Base-by-base conservation (phyloP, 2,797 vertebrate species). In the Channallabes apus region DNA sequence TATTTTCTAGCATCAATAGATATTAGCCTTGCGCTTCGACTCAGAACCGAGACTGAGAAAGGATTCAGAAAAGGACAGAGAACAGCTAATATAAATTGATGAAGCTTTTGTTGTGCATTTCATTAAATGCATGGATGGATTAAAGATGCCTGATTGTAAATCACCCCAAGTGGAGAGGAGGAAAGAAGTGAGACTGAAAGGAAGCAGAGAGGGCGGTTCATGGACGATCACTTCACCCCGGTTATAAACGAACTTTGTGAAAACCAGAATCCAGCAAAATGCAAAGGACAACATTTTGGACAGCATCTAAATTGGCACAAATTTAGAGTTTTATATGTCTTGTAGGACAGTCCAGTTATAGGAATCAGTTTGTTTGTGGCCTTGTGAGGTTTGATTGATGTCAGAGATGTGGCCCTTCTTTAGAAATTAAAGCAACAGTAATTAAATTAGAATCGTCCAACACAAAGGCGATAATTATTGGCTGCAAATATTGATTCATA, bases 131-230 rank as follows among this genome's bases (percentile, higher is more conserved):
- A 89, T 90, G 92, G 93, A 94, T 85, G 93, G 89, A 91, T 89
- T 87, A 92, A 88, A 90, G 94, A 93, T 93, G 92, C 91, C 92
- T 91, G 90, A 91, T 88, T 89, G 86, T 94, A 95, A 95, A 94
- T 94, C 89, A 90, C 65, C 90, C 90, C 64, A 71, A 51, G 82
- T 90, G 88, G 88, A 88, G 64, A 89, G 88, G 90, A 79, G 88
- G 58, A 86, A 93, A 88, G 92, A 91, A 84, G n/a, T 77, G 46
- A 61, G 65, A 61, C 51, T 67, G 72, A 27, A n/a, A 68, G 46
- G 27, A 54, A n/a, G 27, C 35, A 65, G 73, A 29, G 29, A 71
- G n/a, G 68, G 51, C 8, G 22, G 8, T 41, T 51, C 8, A 9
- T 20, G n/a, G 59, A 73, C 8, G 72, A 72, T 56, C 38, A 17